Percentiles rank a stretch among this genome's conserved stretches.
Conservation (phyloP, 2,113 vertebrate species). For the Periophthalmus modestus region DNA sequence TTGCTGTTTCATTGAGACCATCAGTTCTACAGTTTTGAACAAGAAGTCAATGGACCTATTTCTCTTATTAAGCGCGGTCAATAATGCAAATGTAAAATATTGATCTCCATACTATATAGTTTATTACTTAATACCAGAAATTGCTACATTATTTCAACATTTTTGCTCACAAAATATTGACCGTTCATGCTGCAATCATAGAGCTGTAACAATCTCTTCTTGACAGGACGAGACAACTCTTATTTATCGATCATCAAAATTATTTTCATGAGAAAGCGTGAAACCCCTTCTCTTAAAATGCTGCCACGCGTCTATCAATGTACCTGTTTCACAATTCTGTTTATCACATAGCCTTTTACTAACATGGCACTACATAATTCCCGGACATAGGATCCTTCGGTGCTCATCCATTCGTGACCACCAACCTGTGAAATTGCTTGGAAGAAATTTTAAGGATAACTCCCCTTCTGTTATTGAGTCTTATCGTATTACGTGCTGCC, state of each 20-base stretch:
- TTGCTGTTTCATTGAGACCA: too few relatives aligned
- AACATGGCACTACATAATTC: slow-evolving; percentile 3
- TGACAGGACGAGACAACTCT: neutral
- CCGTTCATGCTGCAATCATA: neutral
- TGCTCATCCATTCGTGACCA: slow-evolving; percentile 33
- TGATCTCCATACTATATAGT: too few relatives aligned
- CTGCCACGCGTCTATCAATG: slow-evolving; percentile 18
- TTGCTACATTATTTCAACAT: neutral
- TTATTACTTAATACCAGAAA: too few relatives aligned
- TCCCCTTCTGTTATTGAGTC: slow-evolving; percentile 13
- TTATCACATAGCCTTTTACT: slow-evolving; percentile 13
- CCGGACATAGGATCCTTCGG: slow-evolving; percentile 5
- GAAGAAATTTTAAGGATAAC: slow-evolving; percentile 34
- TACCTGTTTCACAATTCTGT: slow-evolving; percentile 10
- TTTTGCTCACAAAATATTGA: neutral
- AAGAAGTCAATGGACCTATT: too few relatives aligned
- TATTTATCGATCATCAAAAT: neutral
- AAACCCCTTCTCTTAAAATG: neutral
- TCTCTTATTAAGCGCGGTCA: too few relatives aligned
- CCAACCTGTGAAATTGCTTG: slow-evolving; percentile 53
- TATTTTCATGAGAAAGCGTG: neutral
- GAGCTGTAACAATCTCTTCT: neutral
- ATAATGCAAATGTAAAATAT: too few relatives aligned
- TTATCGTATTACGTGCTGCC: slow-evolving; percentile 42
- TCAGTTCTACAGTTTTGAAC: too few relatives aligned